Evolutionary conservation across 2,113 vertebrate species (phyloP), one percentile per base, ranked within the genome.

Genomic region (Antigone vipio): DNA sequence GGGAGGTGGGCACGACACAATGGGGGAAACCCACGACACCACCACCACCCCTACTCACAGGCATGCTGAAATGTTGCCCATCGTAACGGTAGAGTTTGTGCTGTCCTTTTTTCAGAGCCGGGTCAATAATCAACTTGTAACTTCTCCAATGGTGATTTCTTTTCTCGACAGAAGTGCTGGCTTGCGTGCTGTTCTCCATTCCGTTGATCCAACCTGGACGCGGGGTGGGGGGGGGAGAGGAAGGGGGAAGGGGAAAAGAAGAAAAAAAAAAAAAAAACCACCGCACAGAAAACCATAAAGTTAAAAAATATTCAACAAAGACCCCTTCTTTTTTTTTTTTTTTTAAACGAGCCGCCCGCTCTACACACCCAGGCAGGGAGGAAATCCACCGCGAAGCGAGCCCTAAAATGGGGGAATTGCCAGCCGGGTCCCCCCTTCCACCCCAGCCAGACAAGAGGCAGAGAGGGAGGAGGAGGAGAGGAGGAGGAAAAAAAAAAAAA

Each of bases 121-220:
- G 99, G 99, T 99, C 99, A 98, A 99, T 99, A 96, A 99, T 99
- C 99, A 99, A 99, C 99, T 99, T 99, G 98, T 99, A 99, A 99
- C 99, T 99, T 99, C 99, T 99, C 99, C 99, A 99, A 97, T 99
- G 99, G 99, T 99, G 99, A 97, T 98, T 99, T 97, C 98, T 99
- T 98, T 99, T 99, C 99, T 99, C 99, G 97, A 98, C 99, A 97
- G 99, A 99, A 97, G 98, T 98, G 98, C 99, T 98, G 94, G 98
- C 98, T 98, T 99, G 98, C 96, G 99, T 98, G 96, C 98, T 98
- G 98, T 98, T 98, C 98, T 99, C 99, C 99, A 99, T 99, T 98
- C 99, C 99, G 99, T 99, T 99, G 98, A 98, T 98, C 99, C 99
- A 98, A 99, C 98, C 99, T 99, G 98, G 94, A 97, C 95, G 67